Evolutionary conservation across 1,140 invertebrate species (phyloP).

Genomic region (Cyclina sinensis): DNA sequence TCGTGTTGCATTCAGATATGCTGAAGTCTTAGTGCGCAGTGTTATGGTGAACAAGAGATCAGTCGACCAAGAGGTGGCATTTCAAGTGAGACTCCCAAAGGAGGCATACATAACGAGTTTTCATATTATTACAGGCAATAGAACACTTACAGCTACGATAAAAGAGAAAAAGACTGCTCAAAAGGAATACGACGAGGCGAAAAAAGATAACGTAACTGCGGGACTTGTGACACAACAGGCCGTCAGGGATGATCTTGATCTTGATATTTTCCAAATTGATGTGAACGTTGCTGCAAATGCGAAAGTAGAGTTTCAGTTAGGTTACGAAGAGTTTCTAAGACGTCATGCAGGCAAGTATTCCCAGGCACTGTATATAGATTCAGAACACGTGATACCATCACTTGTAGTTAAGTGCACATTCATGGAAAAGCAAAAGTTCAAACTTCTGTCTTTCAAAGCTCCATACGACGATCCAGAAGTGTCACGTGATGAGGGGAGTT

Average conservation of each 20-base stretch:
- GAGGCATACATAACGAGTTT: slow-evolving; percentile 33
- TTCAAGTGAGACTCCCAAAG: slow-evolving; percentile 14
- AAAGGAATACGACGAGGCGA: neutral
- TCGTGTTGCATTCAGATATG: neutral
- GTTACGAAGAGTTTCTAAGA: slow-evolving; percentile 18
- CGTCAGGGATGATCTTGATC: neutral
- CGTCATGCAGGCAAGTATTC: neutral
- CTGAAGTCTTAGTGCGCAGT: neutral
- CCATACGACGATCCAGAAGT: neutral
- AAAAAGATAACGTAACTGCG: neutral
- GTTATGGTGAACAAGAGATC: neutral
- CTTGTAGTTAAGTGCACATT: neutral
- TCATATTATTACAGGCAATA: neutral
- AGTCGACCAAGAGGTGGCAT: neutral
- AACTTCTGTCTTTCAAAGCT: neutral
- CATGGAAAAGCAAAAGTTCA: slow-evolving; percentile 20
- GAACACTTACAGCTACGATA: neutral
- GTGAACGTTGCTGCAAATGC: slow-evolving; percentile 4
- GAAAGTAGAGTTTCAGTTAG: neutral
- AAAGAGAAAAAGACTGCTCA: slow-evolving; percentile 14
- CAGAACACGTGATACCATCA: neutral
- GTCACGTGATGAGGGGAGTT: neutral
- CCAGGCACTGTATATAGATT: slow-evolving; percentile 9
- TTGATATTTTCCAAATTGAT: slow-evolving; percentile 1
- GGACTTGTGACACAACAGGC: slow-evolving; percentile 9